phyloP scores from a whole-genome alignment of 1,140 invertebrate species.

The Nasonia vitripennis region DNA sequence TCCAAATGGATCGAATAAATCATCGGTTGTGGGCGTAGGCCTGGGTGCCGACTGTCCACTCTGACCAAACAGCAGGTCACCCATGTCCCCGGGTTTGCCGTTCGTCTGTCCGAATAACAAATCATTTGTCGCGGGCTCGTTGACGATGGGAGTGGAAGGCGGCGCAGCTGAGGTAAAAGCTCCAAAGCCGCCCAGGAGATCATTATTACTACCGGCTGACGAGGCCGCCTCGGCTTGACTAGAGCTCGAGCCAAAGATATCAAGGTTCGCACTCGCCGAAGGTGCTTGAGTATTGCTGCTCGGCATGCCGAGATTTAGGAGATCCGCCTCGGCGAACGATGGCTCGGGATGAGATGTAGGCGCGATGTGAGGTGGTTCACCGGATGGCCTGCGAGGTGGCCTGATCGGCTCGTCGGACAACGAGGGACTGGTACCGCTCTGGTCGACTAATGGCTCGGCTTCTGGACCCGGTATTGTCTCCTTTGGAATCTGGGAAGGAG shows the following conservation, averaged over 20 bases:
- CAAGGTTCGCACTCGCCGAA: conserved; percentile 58
- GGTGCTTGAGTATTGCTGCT: conserved; percentile 13
- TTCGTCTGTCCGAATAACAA: conserved; percentile 61
- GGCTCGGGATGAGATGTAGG: conserved; percentile 47
- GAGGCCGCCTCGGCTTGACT: conserved; percentile 55
- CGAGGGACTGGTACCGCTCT: not conserved
- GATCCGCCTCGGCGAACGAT: conserved; percentile 69
- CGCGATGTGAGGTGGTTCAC: not conserved
- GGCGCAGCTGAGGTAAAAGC: conserved; percentile 60
- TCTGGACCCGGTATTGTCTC: not conserved
- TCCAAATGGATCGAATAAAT: conserved; percentile 69
- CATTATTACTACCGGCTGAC: conserved; percentile 64
- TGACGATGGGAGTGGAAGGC: conserved; percentile 56
- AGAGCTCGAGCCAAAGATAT: conserved; percentile 65
- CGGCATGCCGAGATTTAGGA: conserved; percentile 71
- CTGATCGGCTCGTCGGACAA: not conserved
- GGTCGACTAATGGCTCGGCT: conserved; percentile 18
- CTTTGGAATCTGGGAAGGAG: conserved; percentile 45
- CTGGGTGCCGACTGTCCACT: not conserved
- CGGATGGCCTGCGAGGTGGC: conserved; percentile 24
- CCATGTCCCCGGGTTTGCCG: conserved; percentile 6
- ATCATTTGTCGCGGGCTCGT: conserved; percentile 60
- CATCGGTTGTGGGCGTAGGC: conserved; percentile 42
- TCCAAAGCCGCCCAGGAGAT: conserved; percentile 79
- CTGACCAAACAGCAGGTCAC: conserved; percentile 39